Base-by-base conservation (phyloP, 2,888 invertebrate genomes). In the Ophion ellenae region DNA sequence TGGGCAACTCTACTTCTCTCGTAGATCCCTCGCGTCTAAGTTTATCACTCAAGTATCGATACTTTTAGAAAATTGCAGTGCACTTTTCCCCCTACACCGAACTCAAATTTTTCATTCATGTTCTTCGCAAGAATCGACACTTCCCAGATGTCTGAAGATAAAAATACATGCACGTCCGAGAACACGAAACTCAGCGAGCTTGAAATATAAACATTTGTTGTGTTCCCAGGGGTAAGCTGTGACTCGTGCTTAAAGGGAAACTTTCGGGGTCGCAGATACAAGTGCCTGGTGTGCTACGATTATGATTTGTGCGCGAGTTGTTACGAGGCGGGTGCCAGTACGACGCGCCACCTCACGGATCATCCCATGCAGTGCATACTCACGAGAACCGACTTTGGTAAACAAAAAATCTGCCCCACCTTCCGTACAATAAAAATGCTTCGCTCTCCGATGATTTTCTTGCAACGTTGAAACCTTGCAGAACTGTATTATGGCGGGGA, bases 291-390 rank as follows among this genome's bases (percentile, higher is more conserved):
- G 93, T 99, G 99, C 95, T 99, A 98, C 95, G 99, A 99, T 95
- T 99, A 99, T 95, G 99, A 99, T 96, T 96, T 99, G 92, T 99
- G 99, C 95, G 98, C 98, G 92, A 96, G 97, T 92, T 99, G 99
- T 95, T 99, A 98, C 95, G 99, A 99, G 94, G 97, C 97, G 91
- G 98, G 98, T 92, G 97, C 97, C 89, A 97, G 97, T 88, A 98
- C 97, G 91, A 97, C 98, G 90, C 96, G 98, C 92, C 99, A 99
- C 95, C 97, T 98, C 90, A 97, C 97, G 91, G 98, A 99, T 95
- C 99, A 99, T 95, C 98, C 99, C 84, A 98, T 99, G 98, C 99
- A 99, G 95, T 99, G 99, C 95, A 99, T 99, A 92, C 96, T 99
- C 93, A 99, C 99, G 90, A 96, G 98, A 95, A 96, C 98, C 94